Percentiles rank a stretch among this genome's conserved stretches.
phyloP scores from a whole-genome alignment of 2,888 invertebrate species.

The Monochamus alternatus region DNA sequence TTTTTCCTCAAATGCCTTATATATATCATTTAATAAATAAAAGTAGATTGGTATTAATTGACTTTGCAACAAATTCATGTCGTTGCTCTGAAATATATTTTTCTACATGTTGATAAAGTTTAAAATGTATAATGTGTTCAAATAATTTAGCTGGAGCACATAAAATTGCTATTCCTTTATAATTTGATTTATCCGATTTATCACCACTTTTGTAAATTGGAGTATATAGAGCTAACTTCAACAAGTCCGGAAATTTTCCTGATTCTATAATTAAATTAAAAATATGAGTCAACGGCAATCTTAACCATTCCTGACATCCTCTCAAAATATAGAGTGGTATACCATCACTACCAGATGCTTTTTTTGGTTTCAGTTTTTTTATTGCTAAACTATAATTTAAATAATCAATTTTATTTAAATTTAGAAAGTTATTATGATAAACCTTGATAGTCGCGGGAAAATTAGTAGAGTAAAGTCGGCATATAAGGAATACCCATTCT shows the following conservation, averaged over 20 bases:
- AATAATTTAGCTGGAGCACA: constrained; percentile 7
- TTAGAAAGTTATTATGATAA: neutral
- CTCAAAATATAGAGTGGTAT: constrained; percentile 1
- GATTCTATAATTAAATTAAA: constrained; percentile 17
- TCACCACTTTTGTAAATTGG: constrained; percentile 12
- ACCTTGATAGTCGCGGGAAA: neutral
- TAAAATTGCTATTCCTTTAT: constrained; percentile 5
- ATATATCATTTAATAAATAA: neutral
- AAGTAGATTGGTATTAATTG: constrained; percentile 15
- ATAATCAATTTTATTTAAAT: constrained; percentile 4
- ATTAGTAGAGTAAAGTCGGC: no score
- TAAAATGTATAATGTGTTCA: constrained; percentile 24
- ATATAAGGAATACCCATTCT: no score
- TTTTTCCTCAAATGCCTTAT: neutral
- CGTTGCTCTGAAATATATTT: neutral
- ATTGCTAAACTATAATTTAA: constrained; percentile 5
- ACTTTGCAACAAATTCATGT: constrained; percentile 10
- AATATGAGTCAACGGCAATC: neutral
- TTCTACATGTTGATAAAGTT: neutral
- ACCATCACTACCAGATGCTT: constrained; percentile 7
- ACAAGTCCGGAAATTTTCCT: neutral
- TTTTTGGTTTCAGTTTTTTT: constrained; percentile 1
- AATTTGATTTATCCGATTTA: constrained; percentile 17
- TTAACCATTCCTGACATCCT: neutral
- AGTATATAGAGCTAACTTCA: constrained; percentile 5